Conservation (phyloP, 1,140 invertebrate genomes). For the Drosophila busckii region DNA sequence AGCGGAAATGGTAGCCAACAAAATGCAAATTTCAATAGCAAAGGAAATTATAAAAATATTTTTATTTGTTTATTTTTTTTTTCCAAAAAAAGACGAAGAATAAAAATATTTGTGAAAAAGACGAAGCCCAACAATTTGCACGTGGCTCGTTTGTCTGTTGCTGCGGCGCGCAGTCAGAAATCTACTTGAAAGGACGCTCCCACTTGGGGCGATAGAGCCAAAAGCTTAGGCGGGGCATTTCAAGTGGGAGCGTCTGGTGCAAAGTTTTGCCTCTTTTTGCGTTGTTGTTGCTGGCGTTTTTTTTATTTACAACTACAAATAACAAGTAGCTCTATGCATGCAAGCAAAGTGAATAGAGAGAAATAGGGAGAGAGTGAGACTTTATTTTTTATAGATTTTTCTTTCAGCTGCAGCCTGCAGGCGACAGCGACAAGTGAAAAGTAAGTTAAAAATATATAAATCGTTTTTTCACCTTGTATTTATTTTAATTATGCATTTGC, state of each 20-base stretch:
- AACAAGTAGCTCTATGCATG: constrained; percentile 45
- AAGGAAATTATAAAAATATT: constrained; percentile 71
- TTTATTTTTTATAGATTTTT: constrained; percentile 1
- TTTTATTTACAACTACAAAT: constrained; percentile 39
- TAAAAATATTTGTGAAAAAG: constrained; percentile 5
- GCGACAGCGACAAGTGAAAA: no score
- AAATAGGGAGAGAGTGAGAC: constrained; percentile 3
- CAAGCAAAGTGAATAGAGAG: no score
- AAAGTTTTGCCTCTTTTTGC: constrained; percentile 29
- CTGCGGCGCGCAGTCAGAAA: constrained; percentile 33
- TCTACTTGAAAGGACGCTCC: constrained; percentile 51
- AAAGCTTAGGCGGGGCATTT: constrained; percentile 23
- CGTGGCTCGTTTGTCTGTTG: constrained; percentile 45
- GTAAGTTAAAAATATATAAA: no score
- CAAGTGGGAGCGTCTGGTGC: constrained; percentile 55
- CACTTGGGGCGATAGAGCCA: constrained; percentile 35
- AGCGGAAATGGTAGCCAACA: constrained; percentile 56
- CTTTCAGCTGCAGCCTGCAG: background rate
- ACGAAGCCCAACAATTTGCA: constrained; percentile 38
- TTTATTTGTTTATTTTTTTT: constrained; percentile 33
- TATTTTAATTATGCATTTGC: constrained; percentile 48
- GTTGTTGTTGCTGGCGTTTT: constrained; percentile 10
- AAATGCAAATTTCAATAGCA: constrained; percentile 62
- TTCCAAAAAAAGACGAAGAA: background rate
- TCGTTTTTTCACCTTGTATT: constrained; percentile 45